These are phyloP conservation scores for Butorides virescens DNA, from an alignment of 2,113 vertebrate genomes.

Conservation along the genomic window DNA sequence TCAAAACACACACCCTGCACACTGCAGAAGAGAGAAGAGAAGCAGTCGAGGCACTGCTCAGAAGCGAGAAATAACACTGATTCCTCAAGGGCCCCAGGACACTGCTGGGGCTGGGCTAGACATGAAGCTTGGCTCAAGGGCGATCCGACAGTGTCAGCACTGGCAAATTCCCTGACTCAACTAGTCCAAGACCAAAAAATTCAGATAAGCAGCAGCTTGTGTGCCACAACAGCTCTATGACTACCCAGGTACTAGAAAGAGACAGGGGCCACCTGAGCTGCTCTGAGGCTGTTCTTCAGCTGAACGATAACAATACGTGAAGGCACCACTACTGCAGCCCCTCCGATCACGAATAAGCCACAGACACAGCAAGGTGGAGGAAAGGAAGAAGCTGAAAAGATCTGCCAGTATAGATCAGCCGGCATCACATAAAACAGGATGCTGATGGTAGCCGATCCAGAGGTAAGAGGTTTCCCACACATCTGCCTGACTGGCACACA, in stretches of 20 bases:
- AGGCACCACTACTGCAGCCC: not conserved
- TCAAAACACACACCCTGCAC: not conserved
- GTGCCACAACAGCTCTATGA: not conserved
- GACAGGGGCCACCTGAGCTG: not conserved
- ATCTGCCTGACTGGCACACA: not conserved
- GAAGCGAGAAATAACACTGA: not conserved
- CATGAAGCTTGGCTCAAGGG: fast-evolving
- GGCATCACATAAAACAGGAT: not conserved
- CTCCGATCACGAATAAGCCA: not conserved
- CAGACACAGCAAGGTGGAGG: not conserved
- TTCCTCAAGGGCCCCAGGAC: not conserved
- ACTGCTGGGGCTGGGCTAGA: not conserved
- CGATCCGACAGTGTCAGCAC: not conserved
- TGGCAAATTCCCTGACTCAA: not conserved
- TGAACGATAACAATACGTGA: fast-evolving
- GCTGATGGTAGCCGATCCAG: not conserved
- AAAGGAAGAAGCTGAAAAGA: not conserved
- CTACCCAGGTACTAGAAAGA: not conserved
- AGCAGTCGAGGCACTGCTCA: not conserved
- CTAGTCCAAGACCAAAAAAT: not conserved
- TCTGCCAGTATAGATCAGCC: not conserved
- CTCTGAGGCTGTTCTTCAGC: not conserved
- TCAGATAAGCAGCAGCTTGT: not conserved
- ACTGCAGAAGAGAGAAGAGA: not conserved
- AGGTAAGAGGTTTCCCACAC: not conserved